Evolutionary conservation across 2,888 invertebrate genomes (phyloP).

Genomic region (Sesia bembeciformis): DNA sequence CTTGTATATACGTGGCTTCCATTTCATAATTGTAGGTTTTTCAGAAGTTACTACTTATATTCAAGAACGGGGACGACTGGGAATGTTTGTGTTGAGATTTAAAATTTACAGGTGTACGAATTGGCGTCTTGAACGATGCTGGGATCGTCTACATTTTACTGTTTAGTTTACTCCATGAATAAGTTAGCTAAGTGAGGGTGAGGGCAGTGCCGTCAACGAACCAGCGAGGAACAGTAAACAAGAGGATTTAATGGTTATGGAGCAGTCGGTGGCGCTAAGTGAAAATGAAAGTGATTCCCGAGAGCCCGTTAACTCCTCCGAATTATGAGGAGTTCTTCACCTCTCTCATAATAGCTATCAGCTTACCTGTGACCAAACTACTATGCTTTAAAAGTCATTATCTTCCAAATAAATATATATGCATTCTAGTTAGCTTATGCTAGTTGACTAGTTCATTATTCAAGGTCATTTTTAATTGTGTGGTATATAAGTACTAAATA

Average conservation of each 20-base stretch:
- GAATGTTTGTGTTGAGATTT: too few species aligned
- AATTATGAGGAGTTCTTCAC: constrained; percentile 42
- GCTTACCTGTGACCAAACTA: too few species aligned
- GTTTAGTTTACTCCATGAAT: constrained; percentile 48
- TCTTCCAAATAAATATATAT: too few species aligned
- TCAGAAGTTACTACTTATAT: too few species aligned
- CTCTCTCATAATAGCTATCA: neutral
- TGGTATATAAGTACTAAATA: too few species aligned
- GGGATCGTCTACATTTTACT: constrained; percentile 32
- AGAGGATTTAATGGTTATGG: constrained; percentile 56
- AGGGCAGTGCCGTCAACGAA: constrained; percentile 22
- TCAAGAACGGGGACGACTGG: too few species aligned
- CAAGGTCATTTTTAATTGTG: too few species aligned
- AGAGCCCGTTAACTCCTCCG: constrained; percentile 40
- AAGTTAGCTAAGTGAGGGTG: constrained; percentile 38
- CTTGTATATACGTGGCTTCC: too few species aligned
- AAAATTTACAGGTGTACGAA: neutral
- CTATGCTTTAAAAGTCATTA: too few species aligned
- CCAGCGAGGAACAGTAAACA: constrained; percentile 44
- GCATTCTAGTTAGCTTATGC: too few species aligned
- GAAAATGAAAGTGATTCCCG: constrained; percentile 61
- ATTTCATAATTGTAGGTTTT: too few species aligned
- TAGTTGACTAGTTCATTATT: too few species aligned
- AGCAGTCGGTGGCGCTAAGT: constrained; percentile 53
- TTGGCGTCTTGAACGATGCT: neutral